A percentile compares a stretch with the other conserved stretches of the same genome.
Evolutionary conservation across 2,797 vertebrate species (phyloP).

Genomic region (Heterohyrax brucei): DNA sequence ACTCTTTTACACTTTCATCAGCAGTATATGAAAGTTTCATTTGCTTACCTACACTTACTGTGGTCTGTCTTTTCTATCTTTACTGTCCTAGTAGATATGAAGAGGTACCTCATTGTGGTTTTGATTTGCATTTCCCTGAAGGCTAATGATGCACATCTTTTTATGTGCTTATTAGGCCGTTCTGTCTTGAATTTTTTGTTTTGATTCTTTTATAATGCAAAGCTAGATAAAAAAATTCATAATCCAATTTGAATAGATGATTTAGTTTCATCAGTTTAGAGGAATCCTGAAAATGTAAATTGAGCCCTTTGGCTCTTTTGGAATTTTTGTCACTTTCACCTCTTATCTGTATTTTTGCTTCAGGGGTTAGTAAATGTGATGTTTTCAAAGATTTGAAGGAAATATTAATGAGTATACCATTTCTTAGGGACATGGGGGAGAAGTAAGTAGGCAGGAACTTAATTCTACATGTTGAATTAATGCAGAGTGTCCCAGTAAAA

Average conservation of each 20-base stretch:
- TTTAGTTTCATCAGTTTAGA: neutral
- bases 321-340: conserved; percentile 33
- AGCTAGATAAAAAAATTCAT: conserved; percentile 2
- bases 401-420: neutral
- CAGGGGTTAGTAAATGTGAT: neutral
- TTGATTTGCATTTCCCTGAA: conserved; percentile 33
- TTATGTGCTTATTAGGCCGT: neutral
- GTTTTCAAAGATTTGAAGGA: conserved; percentile 33
- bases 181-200: neutral
- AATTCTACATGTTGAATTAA: neutral
- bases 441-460: neutral
- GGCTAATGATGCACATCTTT: neutral
- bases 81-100: neutral
- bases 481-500: neutral
- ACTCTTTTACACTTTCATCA: neutral
- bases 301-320: conserved; percentile 16
- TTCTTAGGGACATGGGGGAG: neutral
- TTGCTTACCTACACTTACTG: neutral
- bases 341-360: conserved; percentile 44
- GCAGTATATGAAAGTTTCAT: neutral
- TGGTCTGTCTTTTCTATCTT: conserved; percentile 7
- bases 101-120: neutral
- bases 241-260: conserved; percentile 49
- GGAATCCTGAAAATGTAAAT: conserved; percentile 43
- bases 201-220: conserved; percentile 29